phyloP scores from a whole-genome alignment of 2,888 invertebrate genomes.

The Ectemnius lituratus region DNA sequence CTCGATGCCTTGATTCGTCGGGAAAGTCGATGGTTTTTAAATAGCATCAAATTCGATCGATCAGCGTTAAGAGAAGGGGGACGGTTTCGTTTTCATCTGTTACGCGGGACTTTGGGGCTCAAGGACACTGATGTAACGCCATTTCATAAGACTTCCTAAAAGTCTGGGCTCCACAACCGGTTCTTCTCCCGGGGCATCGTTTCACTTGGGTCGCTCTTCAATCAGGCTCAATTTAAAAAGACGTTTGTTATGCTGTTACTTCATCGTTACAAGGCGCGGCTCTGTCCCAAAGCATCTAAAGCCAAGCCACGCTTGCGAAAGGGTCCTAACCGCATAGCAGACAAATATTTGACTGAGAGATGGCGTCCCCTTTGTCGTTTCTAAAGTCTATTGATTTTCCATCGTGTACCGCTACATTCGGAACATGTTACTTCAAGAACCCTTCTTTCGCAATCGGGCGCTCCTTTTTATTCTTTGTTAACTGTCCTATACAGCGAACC shows the following conservation, averaged over 20 bases:
- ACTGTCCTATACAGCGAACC: slow-evolving; percentile 80
- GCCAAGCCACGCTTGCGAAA: background rate
- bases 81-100: slow-evolving; percentile 8
- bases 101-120: slow-evolving; percentile 35
- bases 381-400: no score
- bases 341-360: no score
- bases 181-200: slow-evolving; percentile 14
- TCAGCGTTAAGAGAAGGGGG: background rate
- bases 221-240: background rate
- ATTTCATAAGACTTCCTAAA: slow-evolving; percentile 49
- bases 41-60: background rate
- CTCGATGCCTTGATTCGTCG: background rate
- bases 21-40: background rate
- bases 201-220: background rate
- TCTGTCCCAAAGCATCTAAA: background rate
- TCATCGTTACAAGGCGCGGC: background rate
- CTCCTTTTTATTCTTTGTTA: no score
- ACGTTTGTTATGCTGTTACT: background rate
- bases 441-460: no score
- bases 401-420: no score
- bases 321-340: no score
- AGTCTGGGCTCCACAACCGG: slow-evolving; percentile 18
- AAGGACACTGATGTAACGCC: slow-evolving; percentile 59
- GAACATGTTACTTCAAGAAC: no score
- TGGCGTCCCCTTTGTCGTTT: no score